Conservation (phyloP, 2,113 vertebrate species). For the Strix aluco region DNA sequence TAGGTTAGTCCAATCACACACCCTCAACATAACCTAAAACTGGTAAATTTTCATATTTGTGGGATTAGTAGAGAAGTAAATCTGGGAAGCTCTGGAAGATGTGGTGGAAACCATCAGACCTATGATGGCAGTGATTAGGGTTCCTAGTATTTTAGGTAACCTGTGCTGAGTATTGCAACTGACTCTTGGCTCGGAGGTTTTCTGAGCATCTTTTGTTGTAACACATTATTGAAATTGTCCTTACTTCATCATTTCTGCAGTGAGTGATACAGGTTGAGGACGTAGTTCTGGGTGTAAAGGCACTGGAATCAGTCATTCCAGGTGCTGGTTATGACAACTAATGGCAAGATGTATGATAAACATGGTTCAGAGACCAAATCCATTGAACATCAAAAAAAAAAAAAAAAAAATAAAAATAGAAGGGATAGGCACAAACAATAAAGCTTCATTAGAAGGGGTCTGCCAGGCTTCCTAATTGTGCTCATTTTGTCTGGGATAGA, state of each 20-base stretch:
- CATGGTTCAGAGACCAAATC: background rate
- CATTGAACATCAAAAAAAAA: background rate
- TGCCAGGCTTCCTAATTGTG: background rate
- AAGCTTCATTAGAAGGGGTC: background rate
- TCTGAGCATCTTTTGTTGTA: background rate
- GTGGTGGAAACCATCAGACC: background rate
- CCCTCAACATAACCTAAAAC: background rate
- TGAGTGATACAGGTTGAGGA: background rate
- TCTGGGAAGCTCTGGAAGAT: background rate
- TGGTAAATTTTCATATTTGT: accelerated
- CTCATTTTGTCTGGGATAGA: no score
- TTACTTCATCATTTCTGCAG: background rate
- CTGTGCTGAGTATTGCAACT: background rate
- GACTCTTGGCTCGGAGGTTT: background rate
- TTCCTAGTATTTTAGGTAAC: background rate
- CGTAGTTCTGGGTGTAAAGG: background rate
- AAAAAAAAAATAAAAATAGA: background rate
- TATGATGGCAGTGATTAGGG: background rate
- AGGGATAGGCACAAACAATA: background rate
- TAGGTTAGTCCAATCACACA: background rate
- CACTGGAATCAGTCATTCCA: background rate
- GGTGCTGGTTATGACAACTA: background rate
- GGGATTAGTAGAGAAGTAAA: background rate
- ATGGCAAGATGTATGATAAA: background rate
- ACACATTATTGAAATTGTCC: background rate